Evolutionary conservation across 2,797 vertebrate genomes (phyloP), one percentile per base, ranked within the genome.

Genomic region (Moxostoma hubbsi): DNA sequence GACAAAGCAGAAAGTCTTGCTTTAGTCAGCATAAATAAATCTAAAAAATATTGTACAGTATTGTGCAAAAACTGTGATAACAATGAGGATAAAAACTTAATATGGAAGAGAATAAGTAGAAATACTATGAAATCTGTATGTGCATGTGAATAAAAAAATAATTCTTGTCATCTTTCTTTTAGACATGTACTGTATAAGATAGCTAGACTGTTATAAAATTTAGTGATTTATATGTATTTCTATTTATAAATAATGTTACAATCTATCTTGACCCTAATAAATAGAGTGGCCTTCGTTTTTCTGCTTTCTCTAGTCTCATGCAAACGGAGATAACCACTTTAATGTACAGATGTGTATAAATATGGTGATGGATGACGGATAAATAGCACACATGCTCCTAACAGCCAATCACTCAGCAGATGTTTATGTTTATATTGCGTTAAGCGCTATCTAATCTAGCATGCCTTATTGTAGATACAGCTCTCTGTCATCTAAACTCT

Each of bases 1-100:
- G 86, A 86, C 69, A 59, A 71, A 68, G 85, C 84, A 83, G 73
- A 81, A 85, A 82, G 62, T 77, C 69, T 73, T 69, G 73, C 79
- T 69, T 49, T 62, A 83, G 83, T 87, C 86, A 83, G 86, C 80
- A 54, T 81, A 69, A 59, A 75, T 57, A 57, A 46, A 64, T 83
- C 72, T 75, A 77, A 64, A 68, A 82, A 77, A 68, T 54, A 75
- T 61, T 64, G 77, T 74, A 68, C 53, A 65, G 57, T 47, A 46
- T 36, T 51, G 11, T 68, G 63, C 50, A 69, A 49, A 66, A 47
- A 75, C 79, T n/a, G 70, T 49, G 36, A 47, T 24, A 53, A 15
- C 61, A 57, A 49, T 4, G 18, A 65, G 36, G 47, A 66, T 7
- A 11, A 43, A 36, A 8, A 36, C 43, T 46, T 47, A 1, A 51